phyloP scores from a whole-genome alignment of 2,888 invertebrate species.

The Stenichneumon culpator region DNA sequence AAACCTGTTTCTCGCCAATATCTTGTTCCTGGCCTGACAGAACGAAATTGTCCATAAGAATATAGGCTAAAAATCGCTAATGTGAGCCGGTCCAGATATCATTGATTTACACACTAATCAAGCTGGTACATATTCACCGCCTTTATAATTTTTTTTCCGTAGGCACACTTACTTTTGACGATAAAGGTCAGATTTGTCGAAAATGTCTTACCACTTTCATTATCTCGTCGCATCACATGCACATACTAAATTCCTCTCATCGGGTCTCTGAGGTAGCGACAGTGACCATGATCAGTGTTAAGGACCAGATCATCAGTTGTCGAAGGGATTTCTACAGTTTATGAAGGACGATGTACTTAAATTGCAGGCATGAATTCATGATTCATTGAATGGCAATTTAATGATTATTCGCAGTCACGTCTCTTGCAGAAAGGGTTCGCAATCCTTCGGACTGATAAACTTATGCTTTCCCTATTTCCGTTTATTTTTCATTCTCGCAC shows the following conservation, averaged over 20 bases:
- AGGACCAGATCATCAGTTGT: neutral
- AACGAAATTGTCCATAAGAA: too few relatives aligned
- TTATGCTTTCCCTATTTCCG: constrained; percentile 37
- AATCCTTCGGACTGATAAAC: constrained; percentile 51
- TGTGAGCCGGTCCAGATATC: too few relatives aligned
- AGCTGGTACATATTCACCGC: neutral
- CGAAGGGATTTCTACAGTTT: constrained; percentile 26
- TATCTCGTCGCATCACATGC: too few relatives aligned
- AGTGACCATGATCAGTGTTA: neutral
- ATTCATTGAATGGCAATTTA: constrained; percentile 21
- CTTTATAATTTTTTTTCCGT: neutral
- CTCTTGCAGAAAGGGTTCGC: constrained; percentile 33
- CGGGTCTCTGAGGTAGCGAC: neutral
- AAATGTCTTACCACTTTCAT: too few relatives aligned
- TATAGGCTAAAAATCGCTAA: too few relatives aligned
- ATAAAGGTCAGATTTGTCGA: neutral
- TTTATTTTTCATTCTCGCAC: constrained; percentile 22
- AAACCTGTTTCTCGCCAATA: too few relatives aligned
- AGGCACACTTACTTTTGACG: too few relatives aligned
- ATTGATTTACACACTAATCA: too few relatives aligned
- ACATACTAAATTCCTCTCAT: neutral
- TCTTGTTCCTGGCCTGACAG: too few relatives aligned
- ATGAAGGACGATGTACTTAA: constrained; percentile 15
- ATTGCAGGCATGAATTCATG: constrained; percentile 17
- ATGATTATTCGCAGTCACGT: constrained; percentile 61